Evolutionary conservation across 2,797 vertebrate species (phyloP).

Genomic region (Amphiprion clarkii): DNA sequence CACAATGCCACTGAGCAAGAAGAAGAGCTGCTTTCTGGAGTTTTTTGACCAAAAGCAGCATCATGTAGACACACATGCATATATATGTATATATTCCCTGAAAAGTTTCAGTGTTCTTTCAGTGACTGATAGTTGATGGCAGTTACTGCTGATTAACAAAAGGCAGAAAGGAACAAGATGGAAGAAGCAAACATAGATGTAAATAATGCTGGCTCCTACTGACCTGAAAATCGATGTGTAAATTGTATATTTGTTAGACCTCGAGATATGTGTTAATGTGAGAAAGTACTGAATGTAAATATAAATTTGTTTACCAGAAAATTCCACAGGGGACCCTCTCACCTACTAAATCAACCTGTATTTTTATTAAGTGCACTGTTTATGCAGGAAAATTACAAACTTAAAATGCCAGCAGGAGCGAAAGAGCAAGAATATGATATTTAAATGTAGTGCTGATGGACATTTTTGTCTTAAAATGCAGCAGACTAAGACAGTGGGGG

Average conservation of each 20-base stretch:
- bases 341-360: too few relatives aligned
- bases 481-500: background rate
- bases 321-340: too few relatives aligned
- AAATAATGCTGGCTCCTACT: background rate
- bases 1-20: too few relatives aligned
- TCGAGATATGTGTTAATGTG: background rate
- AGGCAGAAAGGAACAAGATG: too few relatives aligned
- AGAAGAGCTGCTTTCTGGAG: too few relatives aligned
- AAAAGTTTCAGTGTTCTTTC: too few relatives aligned
- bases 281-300: background rate
- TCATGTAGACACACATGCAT: too few relatives aligned
- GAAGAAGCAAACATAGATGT: background rate
- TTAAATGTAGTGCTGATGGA: background rate
- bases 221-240: background rate
- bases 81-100: too few relatives aligned
- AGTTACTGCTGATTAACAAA: too few relatives aligned
- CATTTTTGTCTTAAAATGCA: background rate
- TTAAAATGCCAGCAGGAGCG: background rate
- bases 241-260: background rate
- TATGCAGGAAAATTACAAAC: slow-evolving; percentile 13
- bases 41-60: too few relatives aligned
- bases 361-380: background rate
- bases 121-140: too few relatives aligned
- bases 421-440: background rate
- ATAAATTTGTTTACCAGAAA: too few relatives aligned